phyloP scores from a whole-genome alignment of 2,113 vertebrate genomes.

The Nycticryphes semicollaris region DNA sequence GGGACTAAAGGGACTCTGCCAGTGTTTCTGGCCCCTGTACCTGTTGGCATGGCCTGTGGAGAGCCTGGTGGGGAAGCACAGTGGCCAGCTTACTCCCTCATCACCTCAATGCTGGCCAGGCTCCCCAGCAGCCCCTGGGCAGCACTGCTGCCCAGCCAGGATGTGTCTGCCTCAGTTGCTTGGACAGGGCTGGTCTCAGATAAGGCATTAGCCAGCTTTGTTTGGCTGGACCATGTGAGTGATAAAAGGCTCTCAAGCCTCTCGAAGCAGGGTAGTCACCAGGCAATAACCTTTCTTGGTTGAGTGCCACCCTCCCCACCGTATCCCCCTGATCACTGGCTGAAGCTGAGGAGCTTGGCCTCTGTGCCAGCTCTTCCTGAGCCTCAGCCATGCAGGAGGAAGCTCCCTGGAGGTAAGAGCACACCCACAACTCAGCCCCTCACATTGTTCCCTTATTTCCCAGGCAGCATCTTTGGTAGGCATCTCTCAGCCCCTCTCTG shows the following conservation, averaged over 20 bases:
- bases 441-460: background rate
- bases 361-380: background rate
- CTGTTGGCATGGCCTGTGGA: background rate
- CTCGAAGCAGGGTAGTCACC: background rate
- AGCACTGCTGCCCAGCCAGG: background rate
- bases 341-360: background rate
- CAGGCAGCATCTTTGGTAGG: background rate
- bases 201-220: background rate
- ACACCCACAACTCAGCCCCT: background rate
- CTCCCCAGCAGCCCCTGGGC: background rate
- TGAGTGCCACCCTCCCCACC: background rate
- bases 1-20: background rate
- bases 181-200: background rate
- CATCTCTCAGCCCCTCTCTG: background rate
- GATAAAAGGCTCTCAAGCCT: background rate
- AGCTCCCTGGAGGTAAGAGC: background rate
- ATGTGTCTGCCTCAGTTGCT: background rate
- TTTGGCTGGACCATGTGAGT: background rate
- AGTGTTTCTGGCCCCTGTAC: background rate
- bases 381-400: background rate
- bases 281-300: background rate
- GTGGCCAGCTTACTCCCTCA: background rate
- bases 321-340: background rate
- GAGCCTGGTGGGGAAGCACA: background rate
- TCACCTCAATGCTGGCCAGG: background rate